phyloP scores from a whole-genome alignment of 2,113 vertebrate species.

The Ariopsis seemanni region DNA sequence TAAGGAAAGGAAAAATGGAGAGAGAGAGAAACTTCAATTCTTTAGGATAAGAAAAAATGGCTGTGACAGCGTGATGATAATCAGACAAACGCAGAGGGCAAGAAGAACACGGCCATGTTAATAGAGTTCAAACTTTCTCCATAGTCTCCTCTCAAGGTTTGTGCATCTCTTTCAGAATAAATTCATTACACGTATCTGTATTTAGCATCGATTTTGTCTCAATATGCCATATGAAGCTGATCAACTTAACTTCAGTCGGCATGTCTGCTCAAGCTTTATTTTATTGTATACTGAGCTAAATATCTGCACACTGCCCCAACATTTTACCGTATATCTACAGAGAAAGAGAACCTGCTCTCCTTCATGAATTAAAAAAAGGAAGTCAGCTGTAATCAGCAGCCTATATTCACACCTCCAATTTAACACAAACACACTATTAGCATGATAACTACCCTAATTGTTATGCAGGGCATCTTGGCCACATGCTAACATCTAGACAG shows the following conservation, averaged over 20 bases:
- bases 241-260: neutral
- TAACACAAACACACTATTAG: too few species aligned
- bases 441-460: conserved; percentile 26
- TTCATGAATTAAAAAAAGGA: neutral
- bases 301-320: neutral
- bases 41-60: neutral
- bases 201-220: neutral
- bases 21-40: neutral
- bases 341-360: too few species aligned
- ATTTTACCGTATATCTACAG: neutral
- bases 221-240: neutral
- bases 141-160: neutral
- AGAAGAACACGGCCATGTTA: neutral
- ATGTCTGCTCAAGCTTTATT: neutral
- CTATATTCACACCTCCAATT: neutral
- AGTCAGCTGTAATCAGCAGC: neutral
- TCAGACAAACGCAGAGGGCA: conserved; percentile 7
- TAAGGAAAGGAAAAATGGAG: neutral
- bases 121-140: neutral
- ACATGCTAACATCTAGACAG: neutral
- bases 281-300: neutral
- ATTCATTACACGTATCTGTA: neutral
- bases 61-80: neutral
- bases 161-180: neutral
- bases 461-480: neutral